Conservation (phyloP, 2,113 vertebrate genomes). For the Phaethon lepturus region DNA sequence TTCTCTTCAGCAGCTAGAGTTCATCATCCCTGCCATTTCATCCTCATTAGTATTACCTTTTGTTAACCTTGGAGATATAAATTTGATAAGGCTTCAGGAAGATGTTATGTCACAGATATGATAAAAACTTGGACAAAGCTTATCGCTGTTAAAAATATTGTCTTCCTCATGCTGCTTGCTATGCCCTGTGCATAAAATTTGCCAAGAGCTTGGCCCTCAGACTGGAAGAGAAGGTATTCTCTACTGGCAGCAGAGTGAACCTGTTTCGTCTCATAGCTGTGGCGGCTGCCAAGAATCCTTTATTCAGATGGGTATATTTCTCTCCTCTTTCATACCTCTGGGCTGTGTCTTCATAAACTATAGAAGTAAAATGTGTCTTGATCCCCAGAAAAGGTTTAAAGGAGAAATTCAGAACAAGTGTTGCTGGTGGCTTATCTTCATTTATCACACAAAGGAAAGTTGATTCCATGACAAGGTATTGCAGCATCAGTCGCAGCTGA, state of each 20-base stretch:
- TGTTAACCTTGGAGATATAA: neutral
- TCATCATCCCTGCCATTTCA: neutral
- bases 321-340: neutral
- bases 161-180: neutral
- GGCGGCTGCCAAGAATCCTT: neutral
- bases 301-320: neutral
- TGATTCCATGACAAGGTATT: neutral
- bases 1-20: neutral
- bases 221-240: neutral
- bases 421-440: neutral
- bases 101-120: neutral
- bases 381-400: neutral
- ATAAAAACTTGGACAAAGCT: conserved; percentile 5
- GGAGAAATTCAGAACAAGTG: neutral
- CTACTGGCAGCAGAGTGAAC: neutral
- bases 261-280: neutral
- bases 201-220: neutral
- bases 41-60: conserved; percentile 5
- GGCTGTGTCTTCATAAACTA: neutral
- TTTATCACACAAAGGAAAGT: neutral
- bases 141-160: neutral
- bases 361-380: neutral
- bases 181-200: neutral
- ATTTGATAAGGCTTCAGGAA: neutral
- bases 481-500: fast-evolving